phyloP scores from a whole-genome alignment of 2,888 invertebrate genomes.

The Pammene aurita region DNA sequence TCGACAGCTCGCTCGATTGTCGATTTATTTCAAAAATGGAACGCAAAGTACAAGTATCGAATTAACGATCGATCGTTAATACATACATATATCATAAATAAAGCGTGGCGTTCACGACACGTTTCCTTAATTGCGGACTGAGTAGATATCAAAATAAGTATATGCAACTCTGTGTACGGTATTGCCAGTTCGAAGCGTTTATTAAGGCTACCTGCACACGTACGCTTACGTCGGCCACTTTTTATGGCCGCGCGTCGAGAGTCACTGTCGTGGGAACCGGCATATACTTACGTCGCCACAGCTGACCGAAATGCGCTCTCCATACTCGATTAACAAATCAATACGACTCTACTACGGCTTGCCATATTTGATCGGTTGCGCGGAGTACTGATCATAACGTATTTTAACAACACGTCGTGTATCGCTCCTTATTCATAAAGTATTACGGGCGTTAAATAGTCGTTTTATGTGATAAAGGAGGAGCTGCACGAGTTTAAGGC shows the following conservation, averaged over 20 bases:
- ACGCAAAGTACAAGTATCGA: constrained; percentile 46
- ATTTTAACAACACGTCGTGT: constrained; percentile 57
- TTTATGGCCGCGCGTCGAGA: constrained; percentile 77
- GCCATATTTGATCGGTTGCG: constrained; percentile 67
- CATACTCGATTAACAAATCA: constrained; percentile 82
- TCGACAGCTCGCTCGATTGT: constrained; percentile 45
- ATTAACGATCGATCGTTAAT: constrained; percentile 47
- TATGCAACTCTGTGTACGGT: constrained; percentile 59
- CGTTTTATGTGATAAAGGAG: constrained; percentile 43
- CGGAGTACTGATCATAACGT: constrained; percentile 61
- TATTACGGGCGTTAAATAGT: constrained; percentile 47
- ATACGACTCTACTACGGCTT: constrained; percentile 68
- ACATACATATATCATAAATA: constrained; percentile 48
- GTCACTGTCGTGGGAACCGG: constrained; percentile 82
- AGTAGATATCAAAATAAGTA: constrained; percentile 52
- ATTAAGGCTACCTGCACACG: constrained; percentile 79
- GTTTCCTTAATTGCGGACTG: constrained; percentile 61
- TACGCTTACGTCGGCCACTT: constrained; percentile 77
- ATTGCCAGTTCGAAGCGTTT: constrained; percentile 65
- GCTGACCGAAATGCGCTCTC: constrained; percentile 83
- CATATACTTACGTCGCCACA: constrained; percentile 79
- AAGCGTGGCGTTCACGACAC: constrained; percentile 50
- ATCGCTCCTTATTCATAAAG: constrained; percentile 58
- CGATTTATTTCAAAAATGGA: constrained; percentile 48
- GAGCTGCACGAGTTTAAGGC: constrained; percentile 49